Evolutionary conservation across 2,113 vertebrate genomes (phyloP).

Genomic region (Albula goreensis): DNA sequence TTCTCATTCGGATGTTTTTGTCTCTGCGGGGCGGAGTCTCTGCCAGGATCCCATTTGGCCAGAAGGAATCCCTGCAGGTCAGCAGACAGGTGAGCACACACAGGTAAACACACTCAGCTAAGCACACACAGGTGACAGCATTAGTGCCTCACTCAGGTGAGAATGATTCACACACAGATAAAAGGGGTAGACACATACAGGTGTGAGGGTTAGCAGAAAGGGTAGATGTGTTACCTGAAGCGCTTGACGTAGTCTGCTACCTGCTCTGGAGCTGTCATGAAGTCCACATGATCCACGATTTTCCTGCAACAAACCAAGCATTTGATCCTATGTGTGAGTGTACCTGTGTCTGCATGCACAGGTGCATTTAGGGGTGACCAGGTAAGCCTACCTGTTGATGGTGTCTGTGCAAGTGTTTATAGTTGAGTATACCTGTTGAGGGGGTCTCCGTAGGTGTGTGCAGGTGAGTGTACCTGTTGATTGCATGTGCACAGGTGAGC

Average conservation of each 20-base stretch:
- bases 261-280: constrained; percentile 95
- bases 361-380: neutral
- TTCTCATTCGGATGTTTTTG: constrained; percentile 91
- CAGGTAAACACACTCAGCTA: neutral
- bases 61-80: constrained; percentile 87
- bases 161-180: too few relatives aligned
- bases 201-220: neutral
- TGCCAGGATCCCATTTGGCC: constrained; percentile 97
- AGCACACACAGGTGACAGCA: neutral
- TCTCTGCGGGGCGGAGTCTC: constrained; percentile 86
- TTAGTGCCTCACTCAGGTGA: too few relatives aligned
- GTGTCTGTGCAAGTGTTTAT: neutral
- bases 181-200: too few relatives aligned
- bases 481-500: neutral
- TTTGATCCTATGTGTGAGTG: neutral
- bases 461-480: neutral
- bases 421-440: neutral
- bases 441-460: too few relatives aligned
- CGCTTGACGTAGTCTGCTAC: constrained; percentile 97
- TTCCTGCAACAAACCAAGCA: constrained; percentile 73
- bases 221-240: constrained; percentile 79
- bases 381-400: neutral
- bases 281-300: constrained; percentile 98
- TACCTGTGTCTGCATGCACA: neutral
- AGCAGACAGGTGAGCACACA: constrained; percentile 4